phyloP scores from a whole-genome alignment of 2,113 vertebrate species.

The Rutilus rutilus region DNA sequence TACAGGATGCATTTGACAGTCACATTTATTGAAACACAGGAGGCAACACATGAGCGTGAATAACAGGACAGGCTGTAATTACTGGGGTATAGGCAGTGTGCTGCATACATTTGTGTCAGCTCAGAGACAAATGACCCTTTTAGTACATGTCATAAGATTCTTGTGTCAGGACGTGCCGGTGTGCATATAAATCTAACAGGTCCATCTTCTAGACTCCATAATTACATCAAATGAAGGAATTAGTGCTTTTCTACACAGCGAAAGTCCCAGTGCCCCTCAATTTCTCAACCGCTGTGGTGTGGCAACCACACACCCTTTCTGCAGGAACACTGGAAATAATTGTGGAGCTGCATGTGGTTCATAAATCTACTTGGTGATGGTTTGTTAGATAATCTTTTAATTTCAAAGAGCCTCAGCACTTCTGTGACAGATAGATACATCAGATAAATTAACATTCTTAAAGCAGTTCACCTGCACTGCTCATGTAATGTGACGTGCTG shows the following conservation, averaged over 20 bases:
- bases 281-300: slow-evolving; percentile 51
- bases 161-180: slow-evolving; percentile 36
- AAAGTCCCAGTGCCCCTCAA: slow-evolving; percentile 60
- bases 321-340: slow-evolving; percentile 45
- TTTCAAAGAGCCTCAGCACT: slow-evolving; percentile 3
- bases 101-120: slow-evolving; percentile 64
- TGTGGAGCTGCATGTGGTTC: slow-evolving; percentile 2
- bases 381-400: slow-evolving; percentile 47
- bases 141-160: slow-evolving; percentile 51
- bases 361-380: slow-evolving; percentile 53
- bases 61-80: slow-evolving; percentile 57
- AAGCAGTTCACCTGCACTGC: background rate
- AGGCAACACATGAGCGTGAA: slow-evolving; percentile 1
- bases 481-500: background rate
- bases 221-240: slow-evolving; percentile 79
- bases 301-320: slow-evolving; percentile 15
- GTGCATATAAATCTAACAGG: slow-evolving; percentile 70
- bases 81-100: slow-evolving; percentile 55
- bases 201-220: slow-evolving; percentile 64
- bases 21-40: slow-evolving; percentile 37
- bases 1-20: background rate
- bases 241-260: slow-evolving; percentile 70
- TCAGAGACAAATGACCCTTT: slow-evolving; percentile 61
- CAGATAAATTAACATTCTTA: slow-evolving; percentile 9
- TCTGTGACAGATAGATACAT: slow-evolving; percentile 23